A percentile compares a stretch with the other conserved stretches of the same genome.
These are phyloP conservation scores for Pollachius pollachius DNA, from an alignment of 2,113 vertebrate species.

Conservation along the genomic window DNA sequence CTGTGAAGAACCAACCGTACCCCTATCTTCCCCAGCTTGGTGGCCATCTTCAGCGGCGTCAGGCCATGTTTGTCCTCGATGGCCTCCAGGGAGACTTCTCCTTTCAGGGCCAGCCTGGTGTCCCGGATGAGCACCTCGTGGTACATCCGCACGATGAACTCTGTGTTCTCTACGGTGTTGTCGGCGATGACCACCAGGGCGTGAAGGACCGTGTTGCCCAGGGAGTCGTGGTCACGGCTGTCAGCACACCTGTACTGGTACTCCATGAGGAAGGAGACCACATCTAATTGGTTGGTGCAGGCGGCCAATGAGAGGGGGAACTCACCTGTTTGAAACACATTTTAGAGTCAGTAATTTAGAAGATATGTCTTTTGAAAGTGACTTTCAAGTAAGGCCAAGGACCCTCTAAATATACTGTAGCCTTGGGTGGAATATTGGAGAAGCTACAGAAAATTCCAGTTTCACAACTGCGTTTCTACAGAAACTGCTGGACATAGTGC, in stretches of 20 bases:
- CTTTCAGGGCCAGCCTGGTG: conserved; percentile 60
- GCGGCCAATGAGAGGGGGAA: too few relatives aligned
- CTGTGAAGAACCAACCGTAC: conserved; percentile 57
- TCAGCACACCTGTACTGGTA: conserved; percentile 77
- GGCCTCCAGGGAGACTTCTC: conserved; percentile 71
- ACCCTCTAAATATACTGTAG: too few relatives aligned
- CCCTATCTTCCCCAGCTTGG: conserved; percentile 85
- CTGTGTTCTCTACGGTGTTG: conserved; percentile 82
- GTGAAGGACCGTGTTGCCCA: too few relatives aligned
- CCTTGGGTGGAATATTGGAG: too few relatives aligned
- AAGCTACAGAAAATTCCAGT: too few relatives aligned
- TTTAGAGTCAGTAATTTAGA: too few relatives aligned
- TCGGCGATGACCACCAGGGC: conserved; percentile 73
- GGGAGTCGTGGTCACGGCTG: conserved; percentile 74
- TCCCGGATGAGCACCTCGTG: conserved; percentile 79
- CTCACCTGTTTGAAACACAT: too few relatives aligned
- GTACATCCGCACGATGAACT: conserved; percentile 82
- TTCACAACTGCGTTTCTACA: too few relatives aligned
- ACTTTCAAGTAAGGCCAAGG: conserved; percentile 65
- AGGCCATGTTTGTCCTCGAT: conserved; percentile 80
- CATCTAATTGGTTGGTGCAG: conserved; percentile 83
- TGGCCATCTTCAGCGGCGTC: conserved; percentile 83
- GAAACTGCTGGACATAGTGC: too few relatives aligned
- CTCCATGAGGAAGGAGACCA: conserved; percentile 84
- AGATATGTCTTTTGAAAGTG: too few relatives aligned